These are phyloP conservation scores for Zaprionus tsacasi DNA, from an alignment of 1,140 invertebrate genomes.

Conservation along the genomic window DNA sequence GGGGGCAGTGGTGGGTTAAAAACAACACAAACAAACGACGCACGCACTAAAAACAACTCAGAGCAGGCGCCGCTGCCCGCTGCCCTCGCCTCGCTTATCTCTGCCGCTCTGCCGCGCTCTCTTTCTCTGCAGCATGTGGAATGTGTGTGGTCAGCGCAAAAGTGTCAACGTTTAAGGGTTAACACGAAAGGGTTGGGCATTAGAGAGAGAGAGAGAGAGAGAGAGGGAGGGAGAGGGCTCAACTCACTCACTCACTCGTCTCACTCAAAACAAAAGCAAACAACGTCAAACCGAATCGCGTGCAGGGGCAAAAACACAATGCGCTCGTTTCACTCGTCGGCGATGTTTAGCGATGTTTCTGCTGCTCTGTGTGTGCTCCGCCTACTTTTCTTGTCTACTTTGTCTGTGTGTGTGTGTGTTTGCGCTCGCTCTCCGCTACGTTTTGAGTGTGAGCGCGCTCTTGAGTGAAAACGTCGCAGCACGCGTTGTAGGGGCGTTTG, in stretches of 20 bases:
- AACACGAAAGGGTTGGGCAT: conserved; percentile 57
- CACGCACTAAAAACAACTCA: conserved; percentile 66
- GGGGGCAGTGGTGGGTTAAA: conserved; percentile 17
- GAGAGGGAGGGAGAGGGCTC: not conserved
- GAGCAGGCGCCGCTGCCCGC: not conserved
- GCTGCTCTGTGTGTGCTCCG: conserved; percentile 53
- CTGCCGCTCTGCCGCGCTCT: not conserved
- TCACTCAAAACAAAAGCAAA: conserved; percentile 31
- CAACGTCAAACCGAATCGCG: not conserved
- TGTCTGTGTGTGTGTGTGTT: conserved; percentile 15
- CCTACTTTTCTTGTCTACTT: conserved; percentile 59
- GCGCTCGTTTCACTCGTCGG: conserved; percentile 51
- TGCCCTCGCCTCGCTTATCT: no score
- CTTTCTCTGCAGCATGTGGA: conserved; percentile 34
- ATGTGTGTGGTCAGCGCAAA: conserved; percentile 65
- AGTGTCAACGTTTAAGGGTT: conserved; percentile 76
- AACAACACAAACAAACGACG: conserved; percentile 65
- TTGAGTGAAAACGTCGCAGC: conserved; percentile 17
- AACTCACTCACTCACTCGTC: not conserved
- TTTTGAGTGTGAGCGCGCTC: conserved; percentile 41
- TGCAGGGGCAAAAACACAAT: conserved; percentile 40
- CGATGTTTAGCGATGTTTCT: conserved; percentile 66
- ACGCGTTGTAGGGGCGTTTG: conserved; percentile 2
- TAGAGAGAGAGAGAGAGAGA: not conserved
- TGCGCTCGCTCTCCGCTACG: conserved; percentile 13